These are phyloP conservation scores for Drosophila mayri DNA, from an alignment of 1,140 invertebrate genomes.

Conservation along the genomic window DNA sequence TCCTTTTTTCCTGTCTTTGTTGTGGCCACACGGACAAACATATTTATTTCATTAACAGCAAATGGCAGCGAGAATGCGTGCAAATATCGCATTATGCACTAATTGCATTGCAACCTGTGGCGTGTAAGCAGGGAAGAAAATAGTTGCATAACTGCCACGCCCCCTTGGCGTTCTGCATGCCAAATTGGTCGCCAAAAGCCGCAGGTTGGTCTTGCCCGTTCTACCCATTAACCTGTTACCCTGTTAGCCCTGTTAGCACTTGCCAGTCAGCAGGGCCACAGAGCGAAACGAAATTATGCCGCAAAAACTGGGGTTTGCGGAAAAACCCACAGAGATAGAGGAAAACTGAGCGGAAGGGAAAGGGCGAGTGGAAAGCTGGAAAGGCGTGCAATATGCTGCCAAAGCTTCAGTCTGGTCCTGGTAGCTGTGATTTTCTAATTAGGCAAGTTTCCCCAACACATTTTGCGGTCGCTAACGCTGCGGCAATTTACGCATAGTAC, in stretches of 20 bases:
- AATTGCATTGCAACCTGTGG: constrained; percentile 77
- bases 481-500: constrained; percentile 69
- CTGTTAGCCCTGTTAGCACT: constrained; percentile 29
- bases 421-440: constrained; percentile 78
- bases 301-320: constrained; percentile 21
- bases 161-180: constrained; percentile 7
- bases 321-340: too few species aligned
- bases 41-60: constrained; percentile 71
- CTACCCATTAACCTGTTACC: constrained; percentile 15
- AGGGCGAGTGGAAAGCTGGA: constrained; percentile 8
- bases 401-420: constrained; percentile 37
- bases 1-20: neutral
- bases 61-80: constrained; percentile 53
- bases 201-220: constrained; percentile 18
- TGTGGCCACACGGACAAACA: constrained; percentile 31
- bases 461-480: constrained; percentile 64
- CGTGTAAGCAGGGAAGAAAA: constrained; percentile 45
- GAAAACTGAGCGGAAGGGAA: too few species aligned
- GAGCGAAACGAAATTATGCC: constrained; percentile 29
- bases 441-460: constrained; percentile 60
- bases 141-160: constrained; percentile 14
- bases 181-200: constrained; percentile 34
- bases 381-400: constrained; percentile 43
- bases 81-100: constrained; percentile 59
- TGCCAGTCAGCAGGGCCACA: constrained; percentile 25